Percentiles rank a stretch among this genome's conserved stretches.
Conservation (phyloP, 2,888 invertebrate species). For the Lasioglossum calceatum region DNA sequence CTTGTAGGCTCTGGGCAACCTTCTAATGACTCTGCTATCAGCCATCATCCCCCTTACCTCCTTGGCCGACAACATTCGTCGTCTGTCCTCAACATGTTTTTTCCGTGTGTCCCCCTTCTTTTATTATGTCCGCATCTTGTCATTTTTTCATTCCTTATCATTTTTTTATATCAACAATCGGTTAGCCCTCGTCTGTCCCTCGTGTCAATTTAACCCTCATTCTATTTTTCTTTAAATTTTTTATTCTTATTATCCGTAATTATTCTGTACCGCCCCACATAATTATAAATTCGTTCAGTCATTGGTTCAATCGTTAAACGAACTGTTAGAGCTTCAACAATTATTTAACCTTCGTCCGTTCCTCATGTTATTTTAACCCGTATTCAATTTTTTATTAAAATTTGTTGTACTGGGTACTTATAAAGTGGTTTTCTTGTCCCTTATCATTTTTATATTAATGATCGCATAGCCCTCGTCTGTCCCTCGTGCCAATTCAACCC, state of each 20-base stretch:
- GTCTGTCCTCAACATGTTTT: not conserved
- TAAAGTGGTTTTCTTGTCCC: not conserved
- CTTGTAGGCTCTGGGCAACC: not conserved
- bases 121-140: not conserved
- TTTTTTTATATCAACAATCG: not conserved
- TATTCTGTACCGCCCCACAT: not conserved
- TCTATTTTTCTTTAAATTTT: not conserved
- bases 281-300: not conserved
- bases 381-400: too few species aligned
- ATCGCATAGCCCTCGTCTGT: too few species aligned
- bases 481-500: not conserved
- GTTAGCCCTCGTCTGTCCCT: not conserved
- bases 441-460: not conserved
- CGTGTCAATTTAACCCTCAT: not conserved
- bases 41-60: not conserved
- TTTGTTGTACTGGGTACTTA: not conserved
- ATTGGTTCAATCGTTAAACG: not conserved
- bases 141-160: not conserved
- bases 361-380: too few species aligned
- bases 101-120: not conserved
- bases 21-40: constrained; percentile 12
- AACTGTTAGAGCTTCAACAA: not conserved
- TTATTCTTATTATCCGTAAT: not conserved
- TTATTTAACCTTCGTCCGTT: too few species aligned
- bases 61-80: not conserved